phyloP scores from a whole-genome alignment of 2,797 vertebrate genomes.

The Cyprinodon diabolis region DNA sequence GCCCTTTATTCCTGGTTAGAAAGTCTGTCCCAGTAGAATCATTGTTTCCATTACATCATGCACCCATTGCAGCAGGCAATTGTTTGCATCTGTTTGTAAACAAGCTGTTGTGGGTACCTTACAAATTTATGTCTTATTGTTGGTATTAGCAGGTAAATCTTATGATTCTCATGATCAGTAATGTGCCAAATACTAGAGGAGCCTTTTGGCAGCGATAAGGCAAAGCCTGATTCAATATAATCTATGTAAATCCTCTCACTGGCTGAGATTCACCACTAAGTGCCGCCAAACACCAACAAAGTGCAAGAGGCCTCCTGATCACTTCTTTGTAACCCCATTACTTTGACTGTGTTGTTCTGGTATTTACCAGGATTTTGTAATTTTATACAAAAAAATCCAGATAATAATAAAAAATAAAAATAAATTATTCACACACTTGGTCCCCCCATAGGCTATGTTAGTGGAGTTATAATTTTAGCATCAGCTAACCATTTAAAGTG shows the following conservation, averaged over 20 bases:
- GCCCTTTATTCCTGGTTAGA: slow-evolving; percentile 55
- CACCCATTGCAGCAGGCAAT: slow-evolving; percentile 50
- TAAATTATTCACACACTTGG: slow-evolving; percentile 15
- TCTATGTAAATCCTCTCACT: slow-evolving; percentile 27
- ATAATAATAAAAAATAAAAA: slow-evolving; percentile 22
- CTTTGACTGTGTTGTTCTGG: slow-evolving; percentile 37
- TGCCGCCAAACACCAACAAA: slow-evolving; percentile 57
- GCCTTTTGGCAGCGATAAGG: slow-evolving; percentile 35
- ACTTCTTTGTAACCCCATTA: slow-evolving; percentile 29
- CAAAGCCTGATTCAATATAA: neutral
- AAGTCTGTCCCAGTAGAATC: slow-evolving; percentile 48
- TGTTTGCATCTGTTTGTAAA: slow-evolving; percentile 68
- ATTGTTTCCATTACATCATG: slow-evolving; percentile 75
- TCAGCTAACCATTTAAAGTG: neutral
- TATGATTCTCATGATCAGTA: slow-evolving; percentile 10
- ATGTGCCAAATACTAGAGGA: slow-evolving; percentile 31
- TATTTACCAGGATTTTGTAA: slow-evolving; percentile 60
- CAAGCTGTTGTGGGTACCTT: slow-evolving; percentile 26
- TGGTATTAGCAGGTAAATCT: slow-evolving; percentile 16
- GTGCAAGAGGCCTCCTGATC: slow-evolving; percentile 21
- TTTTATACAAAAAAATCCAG: slow-evolving; percentile 47
- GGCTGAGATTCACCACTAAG: slow-evolving; percentile 56
- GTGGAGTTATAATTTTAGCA: neutral
- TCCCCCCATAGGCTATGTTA: neutral
- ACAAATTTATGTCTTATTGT: slow-evolving; percentile 22